Percentiles rank a stretch among this genome's conserved stretches.
phyloP scores from a whole-genome alignment of 2,797 vertebrate species.

The Enteromius unitaeniatus region DNA sequence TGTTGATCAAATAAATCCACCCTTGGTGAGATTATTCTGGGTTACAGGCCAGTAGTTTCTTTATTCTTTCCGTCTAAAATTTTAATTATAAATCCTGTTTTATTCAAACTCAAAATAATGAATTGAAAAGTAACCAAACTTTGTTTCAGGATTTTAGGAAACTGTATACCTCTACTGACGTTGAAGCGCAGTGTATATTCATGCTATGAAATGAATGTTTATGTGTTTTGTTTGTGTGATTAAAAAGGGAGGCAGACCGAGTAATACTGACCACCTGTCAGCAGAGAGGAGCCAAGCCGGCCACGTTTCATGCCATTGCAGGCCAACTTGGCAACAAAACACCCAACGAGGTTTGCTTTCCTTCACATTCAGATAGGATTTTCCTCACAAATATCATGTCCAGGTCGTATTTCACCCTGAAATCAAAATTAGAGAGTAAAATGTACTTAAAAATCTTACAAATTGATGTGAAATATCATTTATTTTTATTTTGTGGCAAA shows the following conservation, averaged over 20 bases:
- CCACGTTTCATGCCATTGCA: constrained; percentile 86
- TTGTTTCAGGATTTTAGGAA: not conserved
- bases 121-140: not conserved
- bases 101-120: not conserved
- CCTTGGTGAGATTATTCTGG: not conserved
- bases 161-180: not conserved
- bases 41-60: not conserved
- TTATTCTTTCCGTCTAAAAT: not conserved
- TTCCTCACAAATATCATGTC: not conserved
- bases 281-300: constrained; percentile 84
- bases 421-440: not conserved
- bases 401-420: not conserved
- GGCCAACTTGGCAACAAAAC: constrained; percentile 87
- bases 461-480: not conserved
- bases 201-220: not conserved
- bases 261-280: constrained; percentile 91
- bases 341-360: constrained; percentile 78
- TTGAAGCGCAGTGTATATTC: not conserved
- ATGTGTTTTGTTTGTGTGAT: constrained; percentile 45
- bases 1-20: not conserved
- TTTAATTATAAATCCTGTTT: not conserved
- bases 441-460: not conserved
- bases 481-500: not conserved
- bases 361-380: constrained; percentile 2
- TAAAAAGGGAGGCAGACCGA: constrained; percentile 87